phyloP scores from a whole-genome alignment of 2,888 invertebrate species.

The Drosophila fungiperda region DNA sequence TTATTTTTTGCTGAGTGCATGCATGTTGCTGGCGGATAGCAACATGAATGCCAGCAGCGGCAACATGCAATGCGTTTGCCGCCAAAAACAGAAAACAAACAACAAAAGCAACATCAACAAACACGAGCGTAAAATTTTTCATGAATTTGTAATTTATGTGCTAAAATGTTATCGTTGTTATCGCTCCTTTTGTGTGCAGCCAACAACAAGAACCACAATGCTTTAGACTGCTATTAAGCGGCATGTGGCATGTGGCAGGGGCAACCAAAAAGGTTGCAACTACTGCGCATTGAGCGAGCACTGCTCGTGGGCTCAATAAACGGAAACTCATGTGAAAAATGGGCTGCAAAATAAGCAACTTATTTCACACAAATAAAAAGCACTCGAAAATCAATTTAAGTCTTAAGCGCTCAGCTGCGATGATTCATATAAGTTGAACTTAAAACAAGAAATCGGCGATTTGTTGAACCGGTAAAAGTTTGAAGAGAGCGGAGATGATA shows the following conservation, averaged over 20 bases:
- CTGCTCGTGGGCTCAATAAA: conserved; percentile 30
- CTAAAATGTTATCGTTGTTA: conserved; percentile 79
- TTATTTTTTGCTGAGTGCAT: conserved; percentile 10
- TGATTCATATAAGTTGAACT: conserved; percentile 1
- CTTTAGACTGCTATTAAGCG: conserved; percentile 49
- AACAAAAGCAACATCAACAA: conserved; percentile 40
- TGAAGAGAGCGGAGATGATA: not conserved
- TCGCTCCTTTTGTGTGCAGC: conserved; percentile 72
- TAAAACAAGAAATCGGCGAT: not conserved
- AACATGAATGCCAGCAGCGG: conserved; percentile 71
- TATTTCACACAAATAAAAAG: conserved; percentile 33
- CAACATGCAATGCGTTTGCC: conserved; percentile 77
- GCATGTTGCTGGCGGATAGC: conserved; percentile 67
- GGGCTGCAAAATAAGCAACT: conserved; percentile 19
- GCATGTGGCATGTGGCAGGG: conserved; percentile 1
- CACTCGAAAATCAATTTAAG: conserved; percentile 1
- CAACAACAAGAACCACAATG: conserved; percentile 34
- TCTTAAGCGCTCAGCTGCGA: not conserved
- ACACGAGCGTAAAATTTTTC: conserved; percentile 80
- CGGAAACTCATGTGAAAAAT: conserved; percentile 52
- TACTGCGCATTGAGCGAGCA: conserved; percentile 24
- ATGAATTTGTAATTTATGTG: conserved; percentile 80
- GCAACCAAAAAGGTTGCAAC: conserved; percentile 44
- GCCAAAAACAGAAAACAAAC: conserved; percentile 74
- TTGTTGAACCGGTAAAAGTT: not conserved